A percentile compares a stretch with the other conserved stretches of the same genome.
These are phyloP conservation scores for Pogonognathellus flavescens DNA, from an alignment of 1,140 invertebrate species.

Conservation along the genomic window DNA sequence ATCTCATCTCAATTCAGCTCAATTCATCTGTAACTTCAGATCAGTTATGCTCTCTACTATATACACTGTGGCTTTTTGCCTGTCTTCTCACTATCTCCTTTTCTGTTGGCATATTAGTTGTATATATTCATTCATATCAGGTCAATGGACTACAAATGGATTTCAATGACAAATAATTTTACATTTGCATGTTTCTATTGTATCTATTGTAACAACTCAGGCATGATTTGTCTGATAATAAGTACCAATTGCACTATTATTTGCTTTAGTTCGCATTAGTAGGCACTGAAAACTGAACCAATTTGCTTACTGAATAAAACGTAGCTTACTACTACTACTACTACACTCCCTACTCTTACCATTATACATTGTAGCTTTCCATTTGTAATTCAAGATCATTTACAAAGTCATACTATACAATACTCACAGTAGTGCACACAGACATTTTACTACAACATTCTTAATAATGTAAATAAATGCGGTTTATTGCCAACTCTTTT, in stretches of 20 bases:
- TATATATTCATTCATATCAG: slow-evolving; percentile 49
- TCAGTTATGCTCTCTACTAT: slow-evolving; percentile 19
- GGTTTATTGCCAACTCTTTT: too few relatives aligned
- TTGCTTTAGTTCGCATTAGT: slow-evolving; percentile 25
- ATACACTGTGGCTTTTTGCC: background rate
- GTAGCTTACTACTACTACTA: too few relatives aligned
- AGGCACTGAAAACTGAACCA: slow-evolving; percentile 14
- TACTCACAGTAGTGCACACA: too few relatives aligned
- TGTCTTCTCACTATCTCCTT: slow-evolving; percentile 8
- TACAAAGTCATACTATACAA: too few relatives aligned
- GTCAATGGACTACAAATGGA: slow-evolving; percentile 52
- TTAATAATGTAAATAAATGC: too few relatives aligned
- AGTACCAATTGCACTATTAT: slow-evolving; percentile 29
- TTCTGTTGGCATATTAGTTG: slow-evolving; percentile 11
- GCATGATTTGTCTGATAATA: slow-evolving; percentile 32
- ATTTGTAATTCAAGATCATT: too few relatives aligned
- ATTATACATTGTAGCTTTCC: too few relatives aligned
- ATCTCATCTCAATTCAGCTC: slow-evolving; percentile 26
- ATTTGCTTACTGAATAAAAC: background rate
- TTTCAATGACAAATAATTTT: slow-evolving; percentile 56
- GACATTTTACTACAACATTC: too few relatives aligned
- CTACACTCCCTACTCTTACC: too few relatives aligned
- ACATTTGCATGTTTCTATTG: slow-evolving; percentile 38
- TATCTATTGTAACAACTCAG: slow-evolving; percentile 33
- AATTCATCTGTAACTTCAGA: slow-evolving; percentile 41